These are phyloP conservation scores for Cephus rjabovi DNA, from an alignment of 2,888 invertebrate species.

Conservation along the genomic window DNA sequence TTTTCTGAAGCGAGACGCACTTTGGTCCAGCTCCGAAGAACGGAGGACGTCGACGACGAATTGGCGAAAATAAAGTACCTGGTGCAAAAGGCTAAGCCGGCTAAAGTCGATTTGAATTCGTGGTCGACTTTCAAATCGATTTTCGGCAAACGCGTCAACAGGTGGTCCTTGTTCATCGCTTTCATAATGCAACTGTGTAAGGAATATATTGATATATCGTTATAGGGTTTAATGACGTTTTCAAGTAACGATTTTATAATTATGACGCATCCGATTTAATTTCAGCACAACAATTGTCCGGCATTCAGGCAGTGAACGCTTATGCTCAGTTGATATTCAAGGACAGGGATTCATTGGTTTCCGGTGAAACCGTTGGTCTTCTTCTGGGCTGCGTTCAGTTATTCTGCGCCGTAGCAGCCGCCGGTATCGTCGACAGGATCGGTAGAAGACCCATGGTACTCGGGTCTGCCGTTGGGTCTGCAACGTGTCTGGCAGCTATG, in stretches of 20 bases:
- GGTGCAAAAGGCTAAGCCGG: neutral
- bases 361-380: neutral
- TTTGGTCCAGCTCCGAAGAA: neutral
- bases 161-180: no score
- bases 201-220: no score
- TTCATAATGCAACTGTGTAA: no score
- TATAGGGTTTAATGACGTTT: no score
- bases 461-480: neutral
- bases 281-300: neutral
- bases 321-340: neutral
- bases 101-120: no score
- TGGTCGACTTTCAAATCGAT: no score
- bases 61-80: neutral
- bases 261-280: neutral
- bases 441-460: neutral
- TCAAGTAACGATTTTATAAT: no score
- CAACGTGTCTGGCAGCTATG: neutral
- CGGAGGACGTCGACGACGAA: neutral
- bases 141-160: no score
- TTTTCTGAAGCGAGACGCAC: neutral
- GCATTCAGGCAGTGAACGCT: neutral
- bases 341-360: neutral
- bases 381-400: conserved; percentile 1
- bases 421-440: neutral
- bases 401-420: neutral